These are phyloP conservation scores for Cepaea nemoralis DNA, from an alignment of 1,140 invertebrate species.

Conservation along the genomic window DNA sequence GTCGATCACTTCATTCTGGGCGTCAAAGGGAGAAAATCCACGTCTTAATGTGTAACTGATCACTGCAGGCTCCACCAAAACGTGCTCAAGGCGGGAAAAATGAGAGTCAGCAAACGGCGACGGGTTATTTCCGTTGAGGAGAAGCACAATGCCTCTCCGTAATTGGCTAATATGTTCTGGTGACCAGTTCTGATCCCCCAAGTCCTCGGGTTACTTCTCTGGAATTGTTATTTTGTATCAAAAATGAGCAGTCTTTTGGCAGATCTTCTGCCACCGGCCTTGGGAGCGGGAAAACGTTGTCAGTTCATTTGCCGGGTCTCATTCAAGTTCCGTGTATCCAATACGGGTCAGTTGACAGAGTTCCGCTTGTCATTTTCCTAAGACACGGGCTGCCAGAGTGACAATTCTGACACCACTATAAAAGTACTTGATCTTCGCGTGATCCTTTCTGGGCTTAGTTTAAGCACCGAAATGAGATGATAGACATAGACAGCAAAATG, in stretches of 20 bases:
- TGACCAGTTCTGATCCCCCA: background rate
- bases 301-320: background rate
- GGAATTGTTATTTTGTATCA: conserved; percentile 33
- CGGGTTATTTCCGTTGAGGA: background rate
- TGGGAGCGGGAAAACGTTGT: background rate
- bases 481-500: too few relatives aligned
- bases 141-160: conserved; percentile 1
- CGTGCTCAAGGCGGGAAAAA: conserved; percentile 7
- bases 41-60: conserved; percentile 26
- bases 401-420: too few relatives aligned
- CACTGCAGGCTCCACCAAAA: background rate
- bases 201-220: conserved; percentile 4
- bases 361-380: too few relatives aligned
- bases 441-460: too few relatives aligned
- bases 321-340: background rate
- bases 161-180: conserved; percentile 32
- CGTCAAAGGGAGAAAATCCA: background rate
- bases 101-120: conserved; percentile 27
- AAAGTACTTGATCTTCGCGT: too few relatives aligned
- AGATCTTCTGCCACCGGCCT: background rate
- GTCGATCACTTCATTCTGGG: background rate
- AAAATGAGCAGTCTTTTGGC: conserved; percentile 23
- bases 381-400: too few relatives aligned
- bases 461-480: too few relatives aligned
- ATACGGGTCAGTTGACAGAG: too few relatives aligned